Base-by-base conservation (phyloP, 2,113 vertebrate species). In the Leucopternis melanops region DNA sequence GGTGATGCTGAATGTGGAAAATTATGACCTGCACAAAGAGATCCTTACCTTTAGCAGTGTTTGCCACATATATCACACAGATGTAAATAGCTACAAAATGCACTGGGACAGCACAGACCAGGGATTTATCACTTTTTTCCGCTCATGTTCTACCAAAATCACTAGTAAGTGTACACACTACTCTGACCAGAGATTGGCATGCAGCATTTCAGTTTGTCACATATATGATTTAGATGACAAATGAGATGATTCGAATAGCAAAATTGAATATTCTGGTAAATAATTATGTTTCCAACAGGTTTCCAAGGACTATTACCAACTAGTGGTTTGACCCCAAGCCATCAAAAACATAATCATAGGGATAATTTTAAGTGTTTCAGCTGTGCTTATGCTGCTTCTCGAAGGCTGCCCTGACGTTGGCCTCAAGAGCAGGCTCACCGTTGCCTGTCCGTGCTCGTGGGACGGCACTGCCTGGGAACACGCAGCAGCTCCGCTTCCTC, bases 401-500 rank as follows among this genome's bases (percentile, higher is more conserved):
- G 2, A 62, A 80, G 74, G 59, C 40, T 34, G 40, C 9, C 16
- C n/a, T 57, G 81, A 13, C 20, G 31, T 34, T 4, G 0, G 11
- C 21, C n/a, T 67, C 40, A 29, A 65, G 15, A 66, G 58, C 32
- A 38, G 32, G 32, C 36, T 29, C 22, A 9, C 27, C 1, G 2
- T 13, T 20, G 18, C 27, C 50, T 13, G 16, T 58, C 49, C 0
- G 0, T 13, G 7, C 42, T 44, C 25, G 22, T 0, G 1, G 36
- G 38, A 11, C 1, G 2, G 50, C 44, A 52, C 11, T 1, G 4
- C 34, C 29, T 71, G 44, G 50, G 50, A 40, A 65, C 13, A 38
- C 1, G 2, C 0, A 0, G 13, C 0, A 1, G 45, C 45, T 79
- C 32, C 1, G 0, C 31, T 50, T 42, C 29, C 31, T 62, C 2